These are phyloP conservation scores for Drosophila antonietae DNA, from an alignment of 2,888 invertebrate genomes.

Conservation along the genomic window DNA sequence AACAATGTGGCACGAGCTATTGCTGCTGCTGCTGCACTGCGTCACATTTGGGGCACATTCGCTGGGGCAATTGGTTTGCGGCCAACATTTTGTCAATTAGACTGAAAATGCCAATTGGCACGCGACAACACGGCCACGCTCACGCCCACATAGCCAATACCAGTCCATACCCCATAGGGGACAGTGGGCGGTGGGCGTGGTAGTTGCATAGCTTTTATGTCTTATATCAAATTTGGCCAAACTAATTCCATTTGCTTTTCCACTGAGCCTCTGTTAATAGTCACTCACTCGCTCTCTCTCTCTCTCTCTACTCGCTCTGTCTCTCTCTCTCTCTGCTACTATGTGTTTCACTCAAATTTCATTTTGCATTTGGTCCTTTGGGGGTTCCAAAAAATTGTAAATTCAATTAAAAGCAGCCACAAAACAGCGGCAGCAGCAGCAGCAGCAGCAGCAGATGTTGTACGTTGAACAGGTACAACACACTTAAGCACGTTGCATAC, in stretches of 20 bases:
- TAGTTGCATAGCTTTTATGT: slow-evolving; percentile 36
- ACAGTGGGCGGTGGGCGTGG: neutral
- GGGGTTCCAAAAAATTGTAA: slow-evolving; percentile 54
- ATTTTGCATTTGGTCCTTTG: slow-evolving; percentile 37
- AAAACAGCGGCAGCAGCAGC: slow-evolving; percentile 9
- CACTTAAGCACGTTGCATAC: slow-evolving; percentile 21
- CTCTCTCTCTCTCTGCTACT: neutral
- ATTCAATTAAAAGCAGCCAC: slow-evolving; percentile 71
- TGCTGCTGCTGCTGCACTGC: slow-evolving; percentile 57
- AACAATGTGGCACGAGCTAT: neutral
- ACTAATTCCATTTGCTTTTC: slow-evolving; percentile 59
- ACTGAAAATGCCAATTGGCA: slow-evolving; percentile 67
- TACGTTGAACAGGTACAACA: slow-evolving; percentile 14
- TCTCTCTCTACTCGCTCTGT: neutral
- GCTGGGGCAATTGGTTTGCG: slow-evolving; percentile 22
- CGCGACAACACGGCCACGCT: slow-evolving; percentile 51
- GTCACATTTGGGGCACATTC: slow-evolving; percentile 52
- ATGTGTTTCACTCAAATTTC: neutral
- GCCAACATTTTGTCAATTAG: slow-evolving; percentile 59
- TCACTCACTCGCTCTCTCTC: neutral
- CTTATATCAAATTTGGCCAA: slow-evolving; percentile 59
- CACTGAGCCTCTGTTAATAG: slow-evolving; percentile 47
- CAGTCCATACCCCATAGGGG: neutral
- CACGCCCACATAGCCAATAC: slow-evolving; percentile 2
- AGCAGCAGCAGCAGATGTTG: neutral